Evolutionary conservation across 2,113 vertebrate genomes (phyloP), one percentile per base, ranked within the genome.

Genomic region (Burhinus bistriatus): DNA sequence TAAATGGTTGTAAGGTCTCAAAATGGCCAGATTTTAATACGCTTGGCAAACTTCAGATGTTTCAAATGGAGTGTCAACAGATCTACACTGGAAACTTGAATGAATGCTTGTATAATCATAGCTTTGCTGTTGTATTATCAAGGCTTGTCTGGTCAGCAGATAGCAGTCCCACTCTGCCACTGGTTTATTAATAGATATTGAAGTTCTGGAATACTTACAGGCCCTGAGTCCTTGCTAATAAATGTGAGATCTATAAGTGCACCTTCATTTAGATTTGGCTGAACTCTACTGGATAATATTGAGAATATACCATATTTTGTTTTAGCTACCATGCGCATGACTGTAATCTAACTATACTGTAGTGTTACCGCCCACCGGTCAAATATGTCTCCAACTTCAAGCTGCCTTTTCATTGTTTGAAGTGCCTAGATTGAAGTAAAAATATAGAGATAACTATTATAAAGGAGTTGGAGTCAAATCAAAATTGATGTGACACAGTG

Each of bases 121-220:
- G 89, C 88, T 97, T 97, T 96, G 64, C 86, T 97, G 97, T 94
- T 96, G 87, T 96, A 90, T 97, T 97, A 95, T 95, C 91, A 90
- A 96, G 81, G 64, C 92, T 92, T 91, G 85, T 97, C 94, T 98
- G 97, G 97, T 98, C 97, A 97, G 92, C 97, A 97, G 95, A 97
- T 97, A 96, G 93, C 96, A 97, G 93, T 97, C 97, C 86, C 32
- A 70, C 96, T 94, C 93, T 97, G 97, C 95, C 95, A 94, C 92
- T 87, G 42, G 95, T 98, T 97, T 98, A 98, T 98, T 98, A 98
- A 98, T 98, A 98, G 98, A 95, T 98, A 93, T 89, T 87, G 78
- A 97, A 97, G 97, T 97, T 98, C 97, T 96, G 88, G 96, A 97
- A 97, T 98, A 97, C 92, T 97, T 98, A 75, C 82, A 97, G 83